Percentiles rank a stretch among this genome's conserved stretches.
These are phyloP conservation scores for Junco hyemalis DNA, from an alignment of 2,113 vertebrate species.

Conservation along the genomic window DNA sequence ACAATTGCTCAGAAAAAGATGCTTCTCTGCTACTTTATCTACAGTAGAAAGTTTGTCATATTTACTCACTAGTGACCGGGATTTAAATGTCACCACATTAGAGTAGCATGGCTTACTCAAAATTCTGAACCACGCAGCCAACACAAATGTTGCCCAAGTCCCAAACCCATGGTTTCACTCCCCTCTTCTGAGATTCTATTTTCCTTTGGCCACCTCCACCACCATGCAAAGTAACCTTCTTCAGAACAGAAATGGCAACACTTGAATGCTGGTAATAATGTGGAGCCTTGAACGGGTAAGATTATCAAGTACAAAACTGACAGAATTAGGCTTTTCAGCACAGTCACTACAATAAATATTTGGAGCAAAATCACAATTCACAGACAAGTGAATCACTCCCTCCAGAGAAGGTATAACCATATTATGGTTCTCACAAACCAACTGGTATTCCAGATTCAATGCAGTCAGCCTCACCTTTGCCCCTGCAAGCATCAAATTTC, in stretches of 20 bases:
- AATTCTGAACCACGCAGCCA: not conserved
- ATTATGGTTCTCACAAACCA: not conserved
- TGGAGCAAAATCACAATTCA: not conserved
- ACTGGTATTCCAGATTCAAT: not conserved
- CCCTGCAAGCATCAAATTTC: not conserved
- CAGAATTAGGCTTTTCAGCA: not conserved
- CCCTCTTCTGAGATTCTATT: not conserved
- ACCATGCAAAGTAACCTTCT: not conserved
- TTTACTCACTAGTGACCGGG: not conserved
- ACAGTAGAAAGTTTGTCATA: not conserved
- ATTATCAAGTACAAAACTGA: not conserved
- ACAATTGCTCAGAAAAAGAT: not conserved
- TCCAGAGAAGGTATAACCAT: not conserved
- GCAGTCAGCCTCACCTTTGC: not conserved
- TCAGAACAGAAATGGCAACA: not conserved
- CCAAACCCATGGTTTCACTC: not conserved
- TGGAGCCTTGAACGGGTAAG: not conserved
- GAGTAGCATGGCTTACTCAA: not conserved
- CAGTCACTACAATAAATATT: not conserved
- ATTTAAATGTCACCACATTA: not conserved
- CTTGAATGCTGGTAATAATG: not conserved
- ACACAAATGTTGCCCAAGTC: not conserved
- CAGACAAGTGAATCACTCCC: not conserved
- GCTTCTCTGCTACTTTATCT: not conserved
- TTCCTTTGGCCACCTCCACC: not conserved